Conservation (phyloP, 2,888 invertebrate genomes). For the Biston betularia region DNA sequence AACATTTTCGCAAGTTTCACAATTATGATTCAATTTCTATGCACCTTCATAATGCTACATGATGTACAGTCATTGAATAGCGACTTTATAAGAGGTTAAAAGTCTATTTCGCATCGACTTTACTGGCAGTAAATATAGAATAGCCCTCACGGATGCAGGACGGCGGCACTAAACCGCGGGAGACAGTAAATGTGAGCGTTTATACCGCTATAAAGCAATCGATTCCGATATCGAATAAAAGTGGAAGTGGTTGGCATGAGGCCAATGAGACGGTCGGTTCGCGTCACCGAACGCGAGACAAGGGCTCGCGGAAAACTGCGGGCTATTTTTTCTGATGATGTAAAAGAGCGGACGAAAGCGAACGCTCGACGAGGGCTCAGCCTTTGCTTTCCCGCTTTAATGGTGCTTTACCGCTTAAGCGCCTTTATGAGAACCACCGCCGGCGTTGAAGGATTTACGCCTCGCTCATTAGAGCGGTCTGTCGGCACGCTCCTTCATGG, state of each 20-base stretch:
- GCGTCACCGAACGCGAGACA: conserved; percentile 60
- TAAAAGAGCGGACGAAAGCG: conserved; percentile 75
- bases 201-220: conserved; percentile 78
- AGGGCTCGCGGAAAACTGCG: conserved; percentile 65
- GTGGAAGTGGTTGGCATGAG: conserved; percentile 71
- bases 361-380: conserved; percentile 71
- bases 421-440: conserved; percentile 62
- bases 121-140: conserved; percentile 71
- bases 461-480: conserved; percentile 63
- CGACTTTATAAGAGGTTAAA: conserved; percentile 55
- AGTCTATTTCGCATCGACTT: conserved; percentile 59
- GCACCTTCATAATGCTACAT: conserved; percentile 12
- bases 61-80: conserved; percentile 51
- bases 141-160: conserved; percentile 68
- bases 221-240: conserved; percentile 76
- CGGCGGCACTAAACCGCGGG: conserved; percentile 67
- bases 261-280: conserved; percentile 74
- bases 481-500: conserved; percentile 31
- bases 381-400: conserved; percentile 73
- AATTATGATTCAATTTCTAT: background rate
- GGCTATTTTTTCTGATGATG: conserved; percentile 69
- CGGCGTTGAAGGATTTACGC: conserved; percentile 62
- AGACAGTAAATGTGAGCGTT: conserved; percentile 76
- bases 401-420: conserved; percentile 71
- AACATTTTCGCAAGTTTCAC: background rate